Evolutionary conservation across 1,140 invertebrate species (phyloP), one percentile per base, ranked within the genome.

Genomic region (Ceratitis capitata): DNA sequence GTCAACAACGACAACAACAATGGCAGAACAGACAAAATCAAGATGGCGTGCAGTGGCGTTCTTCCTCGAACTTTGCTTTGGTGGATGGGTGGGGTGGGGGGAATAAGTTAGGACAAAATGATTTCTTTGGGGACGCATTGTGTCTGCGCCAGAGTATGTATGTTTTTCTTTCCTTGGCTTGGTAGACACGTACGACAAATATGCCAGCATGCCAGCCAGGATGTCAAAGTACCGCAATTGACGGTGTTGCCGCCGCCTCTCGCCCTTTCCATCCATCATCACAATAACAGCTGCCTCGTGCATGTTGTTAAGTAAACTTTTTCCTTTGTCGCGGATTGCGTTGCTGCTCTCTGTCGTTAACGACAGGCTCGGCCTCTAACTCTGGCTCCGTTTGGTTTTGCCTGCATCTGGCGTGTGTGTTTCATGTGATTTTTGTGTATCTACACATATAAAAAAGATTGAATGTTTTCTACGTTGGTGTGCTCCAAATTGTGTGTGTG

Each of bases 251-350:
- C 61, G 61, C 32, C 39, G 61, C 16, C 61, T 35, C 32, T 32
- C 51, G 7, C 16, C n/a, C 14, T 19, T 53, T 10, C 51, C n/a
- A 19, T 19, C 51, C 9, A 47, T 14, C 58, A 61, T n/a, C n/a
- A 61, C 58, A 61, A 5, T 32, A 69, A 32, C 61, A 69, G 32
- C 32, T 69, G 61, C 12, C n/a, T 35, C 29, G 39, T 69, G 29
- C 61, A 69, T 69, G 61, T 69, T 69, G 32, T 69, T 69, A 69
- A 69, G 61, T n/a, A 69, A 69, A 69, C 14, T 69, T 69, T n/a
- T 69, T 69, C 61, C 61, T 69, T 69, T 69, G 61, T 69, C 29
- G 32, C 61, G 16, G 4, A 32, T 69, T 69, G 61, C 29, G 32
- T 69, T 29, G 32, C 39, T 39, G 3, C 14, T 7, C 61, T 69